These are phyloP conservation scores for Rhamphomyia laevipes DNA, from an alignment of 2,888 invertebrate species.

Conservation along the genomic window DNA sequence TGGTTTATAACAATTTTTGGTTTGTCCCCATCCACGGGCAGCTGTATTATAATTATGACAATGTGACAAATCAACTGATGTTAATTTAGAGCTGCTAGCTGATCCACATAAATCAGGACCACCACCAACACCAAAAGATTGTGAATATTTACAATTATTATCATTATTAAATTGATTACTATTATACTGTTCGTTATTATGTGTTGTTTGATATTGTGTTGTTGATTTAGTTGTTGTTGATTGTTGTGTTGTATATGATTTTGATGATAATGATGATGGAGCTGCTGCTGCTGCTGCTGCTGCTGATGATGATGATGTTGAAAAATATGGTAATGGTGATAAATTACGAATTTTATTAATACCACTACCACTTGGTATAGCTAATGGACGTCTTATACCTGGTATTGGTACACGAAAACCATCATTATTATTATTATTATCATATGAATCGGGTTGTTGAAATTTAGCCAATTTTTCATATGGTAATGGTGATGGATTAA, in stretches of 20 bases:
- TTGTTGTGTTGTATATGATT: neutral
- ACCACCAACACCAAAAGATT: conserved; percentile 2
- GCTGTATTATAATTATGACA: conserved; percentile 65
- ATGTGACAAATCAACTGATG: conserved; percentile 16
- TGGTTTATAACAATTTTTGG: conserved; percentile 57
- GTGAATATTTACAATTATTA: neutral
- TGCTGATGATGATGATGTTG: conserved; percentile 10
- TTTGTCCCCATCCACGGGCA: conserved; percentile 69
- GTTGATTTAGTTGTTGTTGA: neutral
- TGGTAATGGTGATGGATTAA: conserved; percentile 31
- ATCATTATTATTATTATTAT: conserved; percentile 3
- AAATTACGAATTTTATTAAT: conserved; percentile 21
- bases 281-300: conserved; percentile 8
- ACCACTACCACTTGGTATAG: conserved; percentile 4
- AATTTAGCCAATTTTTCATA: conserved; percentile 33
- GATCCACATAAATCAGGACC: conserved; percentile 7
- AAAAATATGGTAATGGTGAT: conserved; percentile 24
- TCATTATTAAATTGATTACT: neutral
- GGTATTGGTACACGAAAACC: conserved; percentile 12
- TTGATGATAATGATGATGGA: neutral
- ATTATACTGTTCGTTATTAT: neutral
- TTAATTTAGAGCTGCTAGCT: conserved; percentile 9
- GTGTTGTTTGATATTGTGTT: conserved; percentile 7
- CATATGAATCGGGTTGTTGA: conserved; percentile 17
- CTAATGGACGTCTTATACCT: conserved; percentile 5